phyloP scores from a whole-genome alignment of 2,888 invertebrate genomes.

The Mystacides longicornis region DNA sequence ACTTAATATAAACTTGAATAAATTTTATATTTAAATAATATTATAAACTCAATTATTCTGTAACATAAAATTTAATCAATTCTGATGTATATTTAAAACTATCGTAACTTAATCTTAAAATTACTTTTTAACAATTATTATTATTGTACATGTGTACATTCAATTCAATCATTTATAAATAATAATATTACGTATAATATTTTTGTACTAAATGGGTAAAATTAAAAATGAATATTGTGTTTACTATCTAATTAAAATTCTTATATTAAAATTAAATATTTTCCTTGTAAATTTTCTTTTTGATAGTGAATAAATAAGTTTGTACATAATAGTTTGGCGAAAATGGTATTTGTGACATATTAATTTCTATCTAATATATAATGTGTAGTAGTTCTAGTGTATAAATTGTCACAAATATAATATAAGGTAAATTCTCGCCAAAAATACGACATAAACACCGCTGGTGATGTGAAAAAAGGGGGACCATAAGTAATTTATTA shows the following conservation, averaged over 20 bases:
- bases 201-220: not conserved
- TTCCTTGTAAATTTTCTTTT: not conserved
- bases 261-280: not conserved
- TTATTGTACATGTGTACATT: not conserved
- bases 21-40: not conserved
- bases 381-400: not conserved
- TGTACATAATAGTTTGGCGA: not conserved
- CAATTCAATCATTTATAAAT: not conserved
- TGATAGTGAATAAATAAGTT: not conserved
- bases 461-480: conserved; percentile 1
- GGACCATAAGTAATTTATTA: not conserved
- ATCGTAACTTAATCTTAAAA: not conserved
- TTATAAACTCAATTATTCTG: not conserved
- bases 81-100: not conserved
- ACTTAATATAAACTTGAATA: not conserved
- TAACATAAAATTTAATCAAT: no score
- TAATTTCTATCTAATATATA: not conserved
- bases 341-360: not conserved
- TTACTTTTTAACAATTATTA: not conserved
- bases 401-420: not conserved
- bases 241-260: not conserved
- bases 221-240: no score
- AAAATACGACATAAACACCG: not conserved
- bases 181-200: not conserved
- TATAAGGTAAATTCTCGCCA: not conserved